phyloP scores from a whole-genome alignment of 1,140 invertebrate genomes.

The Orius insidiosus region DNA sequence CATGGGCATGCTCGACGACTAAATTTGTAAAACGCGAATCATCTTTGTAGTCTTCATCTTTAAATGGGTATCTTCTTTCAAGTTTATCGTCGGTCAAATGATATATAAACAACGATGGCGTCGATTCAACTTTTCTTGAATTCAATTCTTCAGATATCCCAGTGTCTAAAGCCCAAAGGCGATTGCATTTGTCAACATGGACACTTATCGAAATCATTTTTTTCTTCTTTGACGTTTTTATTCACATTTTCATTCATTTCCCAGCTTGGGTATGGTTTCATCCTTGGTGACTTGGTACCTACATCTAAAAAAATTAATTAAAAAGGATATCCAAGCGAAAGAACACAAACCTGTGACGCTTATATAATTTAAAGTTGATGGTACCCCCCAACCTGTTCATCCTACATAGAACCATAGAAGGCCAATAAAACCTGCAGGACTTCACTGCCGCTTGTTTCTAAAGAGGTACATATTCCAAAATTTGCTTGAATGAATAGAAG shows the following conservation, averaged over 20 bases:
- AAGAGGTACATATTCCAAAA: no score
- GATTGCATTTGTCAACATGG: constrained; percentile 41
- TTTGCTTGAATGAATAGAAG: no score
- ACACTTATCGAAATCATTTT: constrained; percentile 47
- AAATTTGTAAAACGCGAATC: constrained; percentile 29
- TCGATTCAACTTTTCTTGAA: constrained; percentile 32
- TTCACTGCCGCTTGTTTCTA: no score
- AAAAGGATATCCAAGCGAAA: constrained; percentile 22
- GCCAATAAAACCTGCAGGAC: no score
- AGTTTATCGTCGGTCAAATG: constrained; percentile 48
- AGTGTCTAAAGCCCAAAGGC: constrained; percentile 58
- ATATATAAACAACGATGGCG: constrained; percentile 46
- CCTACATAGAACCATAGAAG: no score
- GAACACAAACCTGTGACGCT: constrained; percentile 29
- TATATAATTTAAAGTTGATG: constrained; percentile 52
- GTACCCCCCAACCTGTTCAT: constrained; percentile 34
- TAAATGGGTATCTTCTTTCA: constrained; percentile 40
- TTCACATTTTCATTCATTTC: constrained; percentile 26
- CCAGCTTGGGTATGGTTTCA: constrained; percentile 55
- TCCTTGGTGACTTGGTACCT: constrained; percentile 48
- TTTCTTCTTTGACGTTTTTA: constrained; percentile 49
- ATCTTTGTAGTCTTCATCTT: constrained; percentile 39
- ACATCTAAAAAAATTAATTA: constrained; percentile 45
- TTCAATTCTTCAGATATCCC: constrained; percentile 42
- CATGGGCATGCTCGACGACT: constrained; percentile 39